Evolutionary conservation across 2,888 invertebrate genomes (phyloP).

Genomic region (Dinocampus coccinellae): DNA sequence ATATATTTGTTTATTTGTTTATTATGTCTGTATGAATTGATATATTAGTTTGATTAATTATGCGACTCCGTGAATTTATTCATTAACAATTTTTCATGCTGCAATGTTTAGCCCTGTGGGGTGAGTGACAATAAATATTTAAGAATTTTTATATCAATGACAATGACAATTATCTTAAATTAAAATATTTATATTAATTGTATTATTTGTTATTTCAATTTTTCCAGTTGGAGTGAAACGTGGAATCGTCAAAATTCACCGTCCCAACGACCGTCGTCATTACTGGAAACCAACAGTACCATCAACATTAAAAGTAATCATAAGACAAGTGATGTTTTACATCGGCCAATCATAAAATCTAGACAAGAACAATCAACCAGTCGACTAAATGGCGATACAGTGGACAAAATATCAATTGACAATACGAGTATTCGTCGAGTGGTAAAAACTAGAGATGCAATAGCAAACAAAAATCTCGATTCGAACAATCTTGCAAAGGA

Average conservation of each 20-base stretch:
- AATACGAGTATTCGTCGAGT: constrained; percentile 38
- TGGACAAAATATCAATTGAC: constrained; percentile 40
- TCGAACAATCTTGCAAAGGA: constrained; percentile 39
- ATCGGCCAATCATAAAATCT: constrained; percentile 47
- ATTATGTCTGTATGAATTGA: neutral
- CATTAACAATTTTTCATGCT: constrained; percentile 71
- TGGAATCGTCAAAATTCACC: constrained; percentile 58
- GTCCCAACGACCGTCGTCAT: constrained; percentile 53
- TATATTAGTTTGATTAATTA: constrained; percentile 34
- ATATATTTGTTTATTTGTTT: too few species aligned
- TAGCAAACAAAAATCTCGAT: constrained; percentile 40
- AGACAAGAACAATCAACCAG: constrained; percentile 50
- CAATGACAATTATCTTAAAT: neutral
- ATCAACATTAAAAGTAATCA: constrained; percentile 48
- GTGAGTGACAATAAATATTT: constrained; percentile 66
- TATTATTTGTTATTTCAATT: neutral
- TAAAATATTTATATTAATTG: neutral
- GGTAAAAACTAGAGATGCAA: constrained; percentile 39
- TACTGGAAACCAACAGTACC: constrained; percentile 51
- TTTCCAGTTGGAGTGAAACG: constrained; percentile 66
- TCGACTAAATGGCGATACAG: constrained; percentile 40
- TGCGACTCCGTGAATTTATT: constrained; percentile 60
- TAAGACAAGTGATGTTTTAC: constrained; percentile 52
- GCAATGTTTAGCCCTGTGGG: constrained; percentile 72
- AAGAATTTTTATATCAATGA: constrained; percentile 2